Percentiles rank a stretch among this genome's conserved stretches.
These are phyloP conservation scores for Phocides pigmalion DNA, from an alignment of 1,140 invertebrate genomes.

Conservation along the genomic window DNA sequence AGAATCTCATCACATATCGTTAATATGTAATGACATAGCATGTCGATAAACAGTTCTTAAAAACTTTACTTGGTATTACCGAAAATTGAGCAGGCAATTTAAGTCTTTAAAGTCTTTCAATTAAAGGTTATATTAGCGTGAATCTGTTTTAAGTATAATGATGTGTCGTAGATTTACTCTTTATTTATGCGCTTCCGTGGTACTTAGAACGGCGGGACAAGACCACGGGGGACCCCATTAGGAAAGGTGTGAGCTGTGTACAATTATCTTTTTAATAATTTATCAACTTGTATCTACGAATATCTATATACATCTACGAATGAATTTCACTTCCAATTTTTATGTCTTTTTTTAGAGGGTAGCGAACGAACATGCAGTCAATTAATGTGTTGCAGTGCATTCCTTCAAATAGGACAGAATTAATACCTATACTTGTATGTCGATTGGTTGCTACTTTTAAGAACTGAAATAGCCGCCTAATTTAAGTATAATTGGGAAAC, in stretches of 20 bases:
- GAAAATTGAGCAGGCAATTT: neutral
- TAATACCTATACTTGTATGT: too few relatives aligned
- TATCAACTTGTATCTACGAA: neutral
- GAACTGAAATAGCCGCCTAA: too few relatives aligned
- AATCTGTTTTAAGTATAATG: neutral
- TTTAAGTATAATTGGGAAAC: too few relatives aligned
- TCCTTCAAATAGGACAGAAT: too few relatives aligned
- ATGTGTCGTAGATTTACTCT: slow-evolving; percentile 24
- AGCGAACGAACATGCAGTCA: too few relatives aligned
- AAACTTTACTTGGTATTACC: neutral
- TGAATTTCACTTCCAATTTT: too few relatives aligned
- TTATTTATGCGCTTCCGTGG: slow-evolving; percentile 28
- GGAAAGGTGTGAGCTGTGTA: slow-evolving; percentile 38
- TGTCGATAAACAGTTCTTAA: slow-evolving; percentile 1
- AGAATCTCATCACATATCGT: slow-evolving; percentile 12
- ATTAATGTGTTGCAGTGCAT: too few relatives aligned
- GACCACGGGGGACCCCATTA: slow-evolving; percentile 42
- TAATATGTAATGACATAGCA: slow-evolving; percentile 16
- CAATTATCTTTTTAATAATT: slow-evolving; percentile 33
- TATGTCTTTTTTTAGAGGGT: too few relatives aligned
- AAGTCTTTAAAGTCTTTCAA: neutral
- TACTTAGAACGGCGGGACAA: slow-evolving; percentile 32
- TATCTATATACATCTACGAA: too few relatives aligned
- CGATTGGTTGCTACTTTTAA: too few relatives aligned
- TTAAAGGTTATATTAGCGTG: neutral